A percentile compares a stretch with the other conserved stretches of the same genome.
Conservation (phyloP, 2,888 invertebrate genomes). For the Tanypteryx hageni region DNA sequence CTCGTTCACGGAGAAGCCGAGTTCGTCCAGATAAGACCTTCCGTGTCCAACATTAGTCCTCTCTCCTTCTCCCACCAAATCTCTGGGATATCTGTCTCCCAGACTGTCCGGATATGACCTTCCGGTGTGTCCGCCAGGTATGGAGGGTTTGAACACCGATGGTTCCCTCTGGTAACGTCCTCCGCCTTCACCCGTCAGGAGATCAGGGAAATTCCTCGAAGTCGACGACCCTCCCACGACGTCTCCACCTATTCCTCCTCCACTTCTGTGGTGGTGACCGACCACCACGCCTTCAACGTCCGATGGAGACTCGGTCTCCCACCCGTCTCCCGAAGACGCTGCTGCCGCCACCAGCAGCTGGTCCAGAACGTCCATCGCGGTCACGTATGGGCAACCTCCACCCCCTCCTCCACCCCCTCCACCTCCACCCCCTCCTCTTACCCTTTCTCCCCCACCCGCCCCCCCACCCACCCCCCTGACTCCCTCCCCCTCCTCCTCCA, state of each 20-base stretch:
- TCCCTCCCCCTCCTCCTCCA: slow-evolving; percentile 60
- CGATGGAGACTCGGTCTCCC: slow-evolving; percentile 52
- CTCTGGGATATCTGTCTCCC: slow-evolving; percentile 41
- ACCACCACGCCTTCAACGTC: slow-evolving; percentile 36
- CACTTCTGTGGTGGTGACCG: slow-evolving; percentile 26
- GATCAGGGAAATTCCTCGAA: slow-evolving; percentile 43
- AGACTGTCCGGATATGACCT: slow-evolving; percentile 50
- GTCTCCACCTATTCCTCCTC: slow-evolving; percentile 33
- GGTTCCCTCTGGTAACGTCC: slow-evolving; percentile 61
- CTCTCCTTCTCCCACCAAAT: slow-evolving; percentile 23
- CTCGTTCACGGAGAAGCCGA: slow-evolving; percentile 30
- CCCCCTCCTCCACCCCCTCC: slow-evolving; percentile 71
- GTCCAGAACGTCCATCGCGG: slow-evolving; percentile 76
- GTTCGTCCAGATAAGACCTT: slow-evolving; percentile 44
- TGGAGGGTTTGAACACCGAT: slow-evolving; percentile 53
- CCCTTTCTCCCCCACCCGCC: slow-evolving; percentile 23
- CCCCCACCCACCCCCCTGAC: slow-evolving; percentile 53
- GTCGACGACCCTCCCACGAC: slow-evolving; percentile 39
- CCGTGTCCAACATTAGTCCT: slow-evolving; percentile 21
- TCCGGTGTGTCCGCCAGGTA: slow-evolving; percentile 17
- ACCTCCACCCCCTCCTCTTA: slow-evolving; percentile 64
- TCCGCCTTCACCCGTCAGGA: slow-evolving; percentile 29
- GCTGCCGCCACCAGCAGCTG: slow-evolving; percentile 74
- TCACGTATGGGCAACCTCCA: slow-evolving; percentile 69
- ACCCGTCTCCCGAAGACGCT: slow-evolving; percentile 40